These are phyloP conservation scores for Neria commutata DNA, from an alignment of 2,888 invertebrate genomes.

Conservation along the genomic window DNA sequence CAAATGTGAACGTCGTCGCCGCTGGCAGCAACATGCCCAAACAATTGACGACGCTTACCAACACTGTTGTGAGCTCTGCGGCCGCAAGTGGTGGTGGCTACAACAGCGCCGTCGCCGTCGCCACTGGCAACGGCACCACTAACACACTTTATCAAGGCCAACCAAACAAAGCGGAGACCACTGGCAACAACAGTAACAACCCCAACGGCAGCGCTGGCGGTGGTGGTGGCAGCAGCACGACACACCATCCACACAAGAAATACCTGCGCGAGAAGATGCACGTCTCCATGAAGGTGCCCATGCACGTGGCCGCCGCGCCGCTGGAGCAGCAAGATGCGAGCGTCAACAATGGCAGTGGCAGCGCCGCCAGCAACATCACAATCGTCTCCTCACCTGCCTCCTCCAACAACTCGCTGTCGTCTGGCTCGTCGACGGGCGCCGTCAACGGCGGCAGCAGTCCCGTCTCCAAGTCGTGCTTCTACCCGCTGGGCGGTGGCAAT, in stretches of 20 bases:
- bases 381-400: constrained; percentile 57
- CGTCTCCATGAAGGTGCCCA: too few species aligned
- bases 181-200: constrained; percentile 29
- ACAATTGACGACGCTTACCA: constrained; percentile 33
- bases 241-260: constrained; percentile 62
- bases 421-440: constrained; percentile 53
- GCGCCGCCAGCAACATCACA: constrained; percentile 39
- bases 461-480: constrained; percentile 38
- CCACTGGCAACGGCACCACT: constrained; percentile 33
- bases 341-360: constrained; percentile 33
- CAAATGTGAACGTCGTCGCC: background rate
- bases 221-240: constrained; percentile 31
- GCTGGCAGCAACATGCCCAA: constrained; percentile 27
- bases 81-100: constrained; percentile 20
- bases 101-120: constrained; percentile 19
- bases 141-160: constrained; percentile 37
- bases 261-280: constrained; percentile 62
- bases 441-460: constrained; percentile 55
- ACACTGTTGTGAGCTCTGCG: constrained; percentile 30
- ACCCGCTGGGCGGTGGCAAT: constrained; percentile 8
- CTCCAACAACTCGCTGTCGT: constrained; percentile 48
- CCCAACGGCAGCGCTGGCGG: constrained; percentile 38
- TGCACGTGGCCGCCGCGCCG: too few species aligned
- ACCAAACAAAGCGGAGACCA: background rate
- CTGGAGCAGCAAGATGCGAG: constrained; percentile 55